These are phyloP conservation scores for Callorhinus ursinus DNA, from an alignment of 2,113 vertebrate genomes.

Conservation along the genomic window DNA sequence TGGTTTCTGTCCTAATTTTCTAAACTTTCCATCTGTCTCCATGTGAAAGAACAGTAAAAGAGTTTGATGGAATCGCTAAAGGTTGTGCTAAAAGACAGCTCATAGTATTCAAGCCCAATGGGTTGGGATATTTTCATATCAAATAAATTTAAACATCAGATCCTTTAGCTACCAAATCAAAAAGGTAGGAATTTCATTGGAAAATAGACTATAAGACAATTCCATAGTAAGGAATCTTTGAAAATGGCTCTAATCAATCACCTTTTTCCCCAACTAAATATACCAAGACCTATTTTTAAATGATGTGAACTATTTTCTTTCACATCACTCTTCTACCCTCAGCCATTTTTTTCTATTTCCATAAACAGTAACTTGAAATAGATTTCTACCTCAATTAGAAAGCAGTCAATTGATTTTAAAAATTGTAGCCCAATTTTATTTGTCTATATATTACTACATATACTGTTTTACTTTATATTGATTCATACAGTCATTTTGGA, in stretches of 20 bases:
- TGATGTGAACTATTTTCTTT: background rate
- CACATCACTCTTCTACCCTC: background rate
- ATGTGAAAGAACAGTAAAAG: background rate
- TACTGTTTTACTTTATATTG: constrained; percentile 1
- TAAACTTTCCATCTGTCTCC: background rate
- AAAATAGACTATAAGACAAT: background rate
- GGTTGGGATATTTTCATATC: background rate
- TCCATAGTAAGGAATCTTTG: background rate
- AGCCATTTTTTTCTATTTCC: background rate
- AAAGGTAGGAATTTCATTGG: background rate
- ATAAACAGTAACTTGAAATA: background rate
- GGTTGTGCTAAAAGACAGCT: background rate
- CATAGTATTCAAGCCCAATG: background rate
- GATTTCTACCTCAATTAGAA: constrained; percentile 2
- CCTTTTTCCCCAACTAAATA: background rate
- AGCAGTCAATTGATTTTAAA: background rate
- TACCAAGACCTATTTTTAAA: constrained; percentile 39
- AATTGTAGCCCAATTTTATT: background rate
- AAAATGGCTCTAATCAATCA: constrained; percentile 17
- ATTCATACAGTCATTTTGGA: constrained; percentile 27
- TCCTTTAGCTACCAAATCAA: background rate
- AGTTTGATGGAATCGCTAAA: background rate
- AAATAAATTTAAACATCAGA: constrained; percentile 27
- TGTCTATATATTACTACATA: background rate
- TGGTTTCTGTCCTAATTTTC: background rate